Evolutionary conservation across 2,888 invertebrate genomes (phyloP).

Genomic region (Aquatica leii): DNA sequence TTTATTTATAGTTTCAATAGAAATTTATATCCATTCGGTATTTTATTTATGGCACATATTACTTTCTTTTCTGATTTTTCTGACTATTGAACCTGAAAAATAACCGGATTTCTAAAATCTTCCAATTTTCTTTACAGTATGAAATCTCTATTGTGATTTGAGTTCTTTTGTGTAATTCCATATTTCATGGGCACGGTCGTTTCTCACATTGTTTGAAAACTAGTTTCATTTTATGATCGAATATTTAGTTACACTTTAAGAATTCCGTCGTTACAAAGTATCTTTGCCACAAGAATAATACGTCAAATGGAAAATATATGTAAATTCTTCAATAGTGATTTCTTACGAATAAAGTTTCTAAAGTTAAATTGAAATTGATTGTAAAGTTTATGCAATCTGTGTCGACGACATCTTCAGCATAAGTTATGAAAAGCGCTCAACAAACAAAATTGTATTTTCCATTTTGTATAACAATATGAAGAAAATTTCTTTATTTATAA

Average conservation of each 20-base stretch:
- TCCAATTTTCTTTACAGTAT: constrained; percentile 46
- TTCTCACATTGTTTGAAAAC: constrained; percentile 40
- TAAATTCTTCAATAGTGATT: constrained; percentile 15
- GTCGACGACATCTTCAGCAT: constrained; percentile 10
- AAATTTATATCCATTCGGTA: constrained; percentile 40
- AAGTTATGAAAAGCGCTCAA: background rate
- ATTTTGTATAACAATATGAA: no score
- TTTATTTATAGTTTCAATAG: constrained; percentile 42
- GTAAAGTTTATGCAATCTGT: constrained; percentile 14
- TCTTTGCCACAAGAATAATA: constrained; percentile 8
- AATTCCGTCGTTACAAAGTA: constrained; percentile 6
- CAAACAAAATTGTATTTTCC: constrained; percentile 6
- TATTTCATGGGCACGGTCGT: constrained; percentile 46
- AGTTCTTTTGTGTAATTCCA: constrained; percentile 49
- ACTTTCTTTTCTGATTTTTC: constrained; percentile 48
- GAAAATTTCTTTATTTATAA: no score
- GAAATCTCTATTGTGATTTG: constrained; percentile 49
- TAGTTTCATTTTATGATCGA: constrained; percentile 37
- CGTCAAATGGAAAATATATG: constrained; percentile 26
- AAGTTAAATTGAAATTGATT: constrained; percentile 19
- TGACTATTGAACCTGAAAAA: constrained; percentile 51
- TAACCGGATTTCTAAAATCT: constrained; percentile 51
- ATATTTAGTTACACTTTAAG: constrained; percentile 13
- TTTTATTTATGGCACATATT: constrained; percentile 41
- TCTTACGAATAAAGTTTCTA: constrained; percentile 15